Evolutionary conservation across 2,888 invertebrate species (phyloP).

Genomic region (Exocentrus adspersus): DNA sequence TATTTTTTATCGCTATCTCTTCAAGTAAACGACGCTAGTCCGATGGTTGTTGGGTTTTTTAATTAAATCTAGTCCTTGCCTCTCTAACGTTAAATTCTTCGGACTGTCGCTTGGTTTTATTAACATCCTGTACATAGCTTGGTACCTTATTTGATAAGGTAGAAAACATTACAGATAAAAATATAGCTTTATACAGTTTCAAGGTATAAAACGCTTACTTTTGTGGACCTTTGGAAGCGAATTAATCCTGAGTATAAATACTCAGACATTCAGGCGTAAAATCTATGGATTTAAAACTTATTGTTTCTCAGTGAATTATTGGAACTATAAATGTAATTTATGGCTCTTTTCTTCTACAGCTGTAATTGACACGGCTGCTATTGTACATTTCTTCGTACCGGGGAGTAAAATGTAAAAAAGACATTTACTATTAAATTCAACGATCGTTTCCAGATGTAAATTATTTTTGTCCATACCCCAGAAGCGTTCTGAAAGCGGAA

Average conservation of each 20-base stretch:
- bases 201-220: too few species aligned
- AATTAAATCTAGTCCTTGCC: constrained; percentile 23
- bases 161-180: too few species aligned
- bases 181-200: too few species aligned
- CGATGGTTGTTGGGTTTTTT: constrained; percentile 20
- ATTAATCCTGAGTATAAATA: constrained; percentile 1
- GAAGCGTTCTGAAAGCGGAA: background rate
- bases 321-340: constrained; percentile 14
- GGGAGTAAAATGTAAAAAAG: background rate
- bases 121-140: constrained; percentile 19
- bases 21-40: constrained; percentile 20
- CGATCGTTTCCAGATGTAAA: background rate
- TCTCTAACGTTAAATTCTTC: constrained; percentile 19
- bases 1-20: constrained; percentile 22
- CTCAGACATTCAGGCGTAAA: background rate
- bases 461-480: background rate
- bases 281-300: constrained; percentile 1
- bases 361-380: background rate
- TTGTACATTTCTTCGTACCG: background rate
- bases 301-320: constrained; percentile 18
- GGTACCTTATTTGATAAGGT: too few species aligned
- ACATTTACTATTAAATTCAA: background rate
- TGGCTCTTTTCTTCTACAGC: background rate
- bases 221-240: background rate
- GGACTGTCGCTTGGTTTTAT: constrained; percentile 16